phyloP scores from a whole-genome alignment of 2,113 vertebrate genomes.

The Lichenostomus cassidix region DNA sequence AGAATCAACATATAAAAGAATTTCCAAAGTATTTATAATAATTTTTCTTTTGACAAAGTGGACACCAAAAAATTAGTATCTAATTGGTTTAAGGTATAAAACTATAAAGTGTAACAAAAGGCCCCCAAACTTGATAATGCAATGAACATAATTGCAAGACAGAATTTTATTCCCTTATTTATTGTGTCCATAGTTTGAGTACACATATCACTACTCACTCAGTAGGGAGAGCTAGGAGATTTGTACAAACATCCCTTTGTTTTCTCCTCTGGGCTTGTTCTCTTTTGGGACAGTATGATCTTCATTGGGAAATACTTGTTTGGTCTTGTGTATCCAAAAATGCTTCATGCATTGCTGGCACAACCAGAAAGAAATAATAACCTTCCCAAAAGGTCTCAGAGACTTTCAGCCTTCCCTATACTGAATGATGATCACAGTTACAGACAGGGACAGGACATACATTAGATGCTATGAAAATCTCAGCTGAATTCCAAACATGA shows the following conservation, averaged over 20 bases:
- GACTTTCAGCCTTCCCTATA: neutral
- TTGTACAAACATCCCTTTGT: neutral
- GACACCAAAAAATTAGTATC: neutral
- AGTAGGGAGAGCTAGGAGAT: neutral
- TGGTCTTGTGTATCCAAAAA: neutral
- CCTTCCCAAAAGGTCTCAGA: neutral
- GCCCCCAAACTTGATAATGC: neutral
- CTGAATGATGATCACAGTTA: neutral
- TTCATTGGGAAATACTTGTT: neutral
- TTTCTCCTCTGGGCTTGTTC: neutral
- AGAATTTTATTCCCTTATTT: neutral
- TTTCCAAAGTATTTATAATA: neutral
- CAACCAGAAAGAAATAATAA: neutral
- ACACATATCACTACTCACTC: neutral
- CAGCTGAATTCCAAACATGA: neutral
- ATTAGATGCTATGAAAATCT: neutral
- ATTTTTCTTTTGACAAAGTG: neutral
- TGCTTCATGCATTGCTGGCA: neutral
- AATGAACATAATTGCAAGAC: neutral
- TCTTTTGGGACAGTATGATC: neutral
- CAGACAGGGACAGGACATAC: neutral
- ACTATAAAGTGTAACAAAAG: neutral
- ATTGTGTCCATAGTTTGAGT: neutral
- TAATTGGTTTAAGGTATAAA: neutral
- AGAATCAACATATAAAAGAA: neutral